These are phyloP conservation scores for Alcedo quadribrachys DNA, from an alignment of 2,797 vertebrate genomes.

Conservation along the genomic window DNA sequence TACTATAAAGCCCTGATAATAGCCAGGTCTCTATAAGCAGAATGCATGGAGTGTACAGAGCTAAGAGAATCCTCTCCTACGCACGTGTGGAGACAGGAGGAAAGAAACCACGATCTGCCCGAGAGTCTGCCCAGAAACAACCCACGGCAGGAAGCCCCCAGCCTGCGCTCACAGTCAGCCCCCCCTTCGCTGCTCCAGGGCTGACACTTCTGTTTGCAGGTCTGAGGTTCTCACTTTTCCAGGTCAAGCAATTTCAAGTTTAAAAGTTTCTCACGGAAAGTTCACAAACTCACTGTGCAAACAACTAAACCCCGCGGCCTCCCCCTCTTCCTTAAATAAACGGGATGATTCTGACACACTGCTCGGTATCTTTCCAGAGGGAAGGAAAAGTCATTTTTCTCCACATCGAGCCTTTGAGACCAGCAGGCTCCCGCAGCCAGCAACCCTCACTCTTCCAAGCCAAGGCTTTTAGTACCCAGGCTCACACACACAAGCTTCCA, in stretches of 20 bases:
- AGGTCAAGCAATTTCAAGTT: not conserved
- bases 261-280: not conserved
- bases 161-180: not conserved
- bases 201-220: not conserved
- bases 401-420: not conserved
- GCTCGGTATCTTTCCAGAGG: not conserved
- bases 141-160: not conserved
- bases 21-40: not conserved
- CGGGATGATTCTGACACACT: not conserved
- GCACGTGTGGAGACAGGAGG: not conserved
- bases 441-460: not conserved
- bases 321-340: not conserved
- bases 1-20: accelerated
- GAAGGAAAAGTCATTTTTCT: not conserved
- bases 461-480: not conserved
- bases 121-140: not conserved
- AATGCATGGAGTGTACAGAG: not conserved
- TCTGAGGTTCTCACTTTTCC: not conserved
- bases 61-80: not conserved
- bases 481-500: not conserved
- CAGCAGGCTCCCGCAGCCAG: not conserved
- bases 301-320: not conserved
- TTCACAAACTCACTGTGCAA: not conserved
- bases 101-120: not conserved
- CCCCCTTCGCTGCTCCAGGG: not conserved